Conservation (phyloP, 1,140 invertebrate species). For the Hypothenemus hampei region DNA sequence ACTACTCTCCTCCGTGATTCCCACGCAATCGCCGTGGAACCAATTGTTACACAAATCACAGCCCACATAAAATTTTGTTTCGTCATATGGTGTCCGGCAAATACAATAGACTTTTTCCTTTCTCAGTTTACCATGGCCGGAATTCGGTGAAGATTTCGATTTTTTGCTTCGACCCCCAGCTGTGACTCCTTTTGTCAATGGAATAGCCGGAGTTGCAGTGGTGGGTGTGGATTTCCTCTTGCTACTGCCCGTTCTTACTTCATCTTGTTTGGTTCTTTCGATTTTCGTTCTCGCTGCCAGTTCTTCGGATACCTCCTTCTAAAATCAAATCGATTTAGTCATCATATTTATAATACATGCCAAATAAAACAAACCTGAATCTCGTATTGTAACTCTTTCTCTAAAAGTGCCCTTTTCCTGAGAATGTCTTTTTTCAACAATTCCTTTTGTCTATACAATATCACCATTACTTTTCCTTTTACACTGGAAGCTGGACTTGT, state of each 20-base stretch:
- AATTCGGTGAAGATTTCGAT: conserved; percentile 13
- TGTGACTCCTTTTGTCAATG: conserved; percentile 24
- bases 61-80: conserved; percentile 95
- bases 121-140: conserved; percentile 10
- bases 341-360: too few species aligned
- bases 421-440: conserved; percentile 90
- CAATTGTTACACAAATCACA: conserved; percentile 97
- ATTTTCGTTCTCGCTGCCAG: conserved; percentile 62
- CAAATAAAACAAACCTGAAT: conserved; percentile 61
- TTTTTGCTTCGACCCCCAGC: conserved; percentile 3
- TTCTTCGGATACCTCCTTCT: conserved; percentile 69
- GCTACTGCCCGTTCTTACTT: conserved; percentile 56
- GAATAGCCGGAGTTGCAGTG: conserved; percentile 47
- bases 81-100: conserved; percentile 92
- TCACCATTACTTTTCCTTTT: conserved; percentile 58
- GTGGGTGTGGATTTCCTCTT: conserved; percentile 54
- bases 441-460: conserved; percentile 82
- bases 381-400: conserved; percentile 86
- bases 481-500: conserved; percentile 53
- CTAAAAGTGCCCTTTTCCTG: conserved; percentile 81
- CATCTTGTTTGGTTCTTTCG: conserved; percentile 65
- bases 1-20: conserved; percentile 88
- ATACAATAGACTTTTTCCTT: conserved; percentile 68
- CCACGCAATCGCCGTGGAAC: conserved; percentile 97
- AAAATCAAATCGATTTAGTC: conserved; percentile 20